These are phyloP conservation scores for Lithobates pipiens DNA, from an alignment of 2,797 vertebrate genomes.

Conservation along the genomic window DNA sequence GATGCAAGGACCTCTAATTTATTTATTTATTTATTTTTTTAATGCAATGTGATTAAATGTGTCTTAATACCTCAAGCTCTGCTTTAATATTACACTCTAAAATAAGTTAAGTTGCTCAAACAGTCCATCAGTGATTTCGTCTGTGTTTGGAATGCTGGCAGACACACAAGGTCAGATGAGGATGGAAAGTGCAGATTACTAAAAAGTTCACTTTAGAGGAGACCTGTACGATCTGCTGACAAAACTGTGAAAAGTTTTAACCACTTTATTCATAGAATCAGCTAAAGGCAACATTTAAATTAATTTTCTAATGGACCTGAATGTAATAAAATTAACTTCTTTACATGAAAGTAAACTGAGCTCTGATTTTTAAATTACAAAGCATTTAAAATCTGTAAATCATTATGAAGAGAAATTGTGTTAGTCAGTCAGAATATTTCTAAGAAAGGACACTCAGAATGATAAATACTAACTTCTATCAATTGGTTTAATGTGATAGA, in stretches of 20 bases:
- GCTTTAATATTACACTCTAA: slow-evolving; percentile 8
- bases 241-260: neutral
- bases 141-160: slow-evolving; percentile 66
- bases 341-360: too few species aligned
- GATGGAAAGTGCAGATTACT: slow-evolving; percentile 62
- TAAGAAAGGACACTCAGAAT: neutral
- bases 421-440: neutral
- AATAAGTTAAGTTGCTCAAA: slow-evolving; percentile 2
- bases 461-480: neutral
- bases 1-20: too few species aligned
- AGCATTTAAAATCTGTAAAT: too few species aligned
- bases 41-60: too few species aligned
- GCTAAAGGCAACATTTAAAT: too few species aligned
- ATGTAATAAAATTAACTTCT: too few species aligned
- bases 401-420: neutral
- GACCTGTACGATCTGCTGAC: slow-evolving; percentile 11
- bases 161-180: slow-evolving; percentile 69
- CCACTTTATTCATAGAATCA: neutral
- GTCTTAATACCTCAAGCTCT: neutral
- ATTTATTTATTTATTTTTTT: too few species aligned
- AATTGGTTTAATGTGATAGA: too few species aligned
- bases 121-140: slow-evolving; percentile 34
- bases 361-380: too few species aligned
- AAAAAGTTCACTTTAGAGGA: slow-evolving; percentile 15
- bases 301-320: too few species aligned